phyloP scores from a whole-genome alignment of 1,140 invertebrate genomes.

The Diabrotica virgifera region DNA sequence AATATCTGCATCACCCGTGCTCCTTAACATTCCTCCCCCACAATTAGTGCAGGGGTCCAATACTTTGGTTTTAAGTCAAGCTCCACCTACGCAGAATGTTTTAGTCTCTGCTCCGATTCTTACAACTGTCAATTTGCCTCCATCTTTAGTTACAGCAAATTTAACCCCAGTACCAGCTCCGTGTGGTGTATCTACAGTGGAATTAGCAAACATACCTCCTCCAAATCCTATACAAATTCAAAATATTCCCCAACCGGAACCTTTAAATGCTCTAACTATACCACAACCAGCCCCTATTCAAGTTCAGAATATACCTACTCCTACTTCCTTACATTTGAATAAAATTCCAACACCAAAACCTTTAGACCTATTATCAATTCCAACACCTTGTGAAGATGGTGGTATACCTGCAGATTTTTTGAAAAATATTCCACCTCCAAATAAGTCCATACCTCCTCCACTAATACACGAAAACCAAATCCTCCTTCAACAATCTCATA shows the following conservation, averaged over 20 bases:
- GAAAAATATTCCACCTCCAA: constrained; percentile 47
- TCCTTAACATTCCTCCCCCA: constrained; percentile 47
- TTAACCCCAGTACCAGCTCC: constrained; percentile 22
- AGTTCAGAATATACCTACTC: constrained; percentile 54
- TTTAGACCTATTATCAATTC: constrained; percentile 44
- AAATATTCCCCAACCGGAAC: constrained; percentile 47
- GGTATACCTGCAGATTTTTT: constrained; percentile 41
- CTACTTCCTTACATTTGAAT: constrained; percentile 46
- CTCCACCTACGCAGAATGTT: too few relatives aligned
- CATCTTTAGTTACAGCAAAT: constrained; percentile 30
- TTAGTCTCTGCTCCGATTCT: constrained; percentile 26
- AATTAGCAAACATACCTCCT: constrained; percentile 46
- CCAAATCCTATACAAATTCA: constrained; percentile 48
- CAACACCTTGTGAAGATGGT: constrained; percentile 39
- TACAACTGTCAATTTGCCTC: constrained; percentile 46
- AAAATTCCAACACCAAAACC: constrained; percentile 48
- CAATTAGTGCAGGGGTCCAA: constrained; percentile 35
- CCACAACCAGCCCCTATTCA: constrained; percentile 52
- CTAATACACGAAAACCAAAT: constrained; percentile 26
- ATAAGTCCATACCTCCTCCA: constrained; percentile 46
- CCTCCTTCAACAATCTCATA: constrained; percentile 17
- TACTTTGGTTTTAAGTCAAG: constrained; percentile 21
- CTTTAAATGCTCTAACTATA: constrained; percentile 46
- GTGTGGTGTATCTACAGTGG: constrained; percentile 31
- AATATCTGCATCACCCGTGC: constrained; percentile 40